phyloP scores from a whole-genome alignment of 2,888 invertebrate species.

The Lasioglossum zephyrum region DNA sequence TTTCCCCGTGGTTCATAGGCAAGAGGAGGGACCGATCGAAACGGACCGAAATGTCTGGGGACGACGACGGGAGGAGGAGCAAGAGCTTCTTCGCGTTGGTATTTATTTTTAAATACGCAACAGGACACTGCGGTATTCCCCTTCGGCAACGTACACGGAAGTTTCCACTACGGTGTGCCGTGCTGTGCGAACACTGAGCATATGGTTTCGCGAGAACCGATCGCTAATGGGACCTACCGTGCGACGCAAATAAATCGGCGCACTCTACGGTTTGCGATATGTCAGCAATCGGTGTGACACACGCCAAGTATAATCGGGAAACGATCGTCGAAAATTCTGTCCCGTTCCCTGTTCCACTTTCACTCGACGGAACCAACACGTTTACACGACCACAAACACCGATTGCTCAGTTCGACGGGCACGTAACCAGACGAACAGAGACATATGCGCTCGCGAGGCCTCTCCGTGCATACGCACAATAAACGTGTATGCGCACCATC shows the following conservation, averaged over 20 bases:
- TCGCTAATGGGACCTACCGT: neutral
- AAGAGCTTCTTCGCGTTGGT: conserved; percentile 58
- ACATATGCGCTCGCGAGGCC: neutral
- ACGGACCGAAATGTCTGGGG: neutral
- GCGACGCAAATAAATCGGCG: conserved; percentile 17
- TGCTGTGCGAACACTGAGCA: conserved; percentile 38
- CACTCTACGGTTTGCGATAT: conserved; percentile 3
- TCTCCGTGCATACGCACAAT: neutral
- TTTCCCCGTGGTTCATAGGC: neutral
- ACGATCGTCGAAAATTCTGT: conserved; percentile 1
- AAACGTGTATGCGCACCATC: neutral
- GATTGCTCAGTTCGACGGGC: conserved; percentile 15
- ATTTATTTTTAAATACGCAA: conserved; percentile 58
- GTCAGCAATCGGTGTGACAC: neutral
- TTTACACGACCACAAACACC: conserved; percentile 12
- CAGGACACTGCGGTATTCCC: conserved; percentile 24
- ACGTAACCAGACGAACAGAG: conserved; percentile 7
- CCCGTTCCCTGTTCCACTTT: conserved; percentile 41
- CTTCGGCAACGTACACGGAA: conserved; percentile 42
- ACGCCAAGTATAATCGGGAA: neutral
- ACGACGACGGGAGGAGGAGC: neutral
- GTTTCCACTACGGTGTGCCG: conserved; percentile 37
- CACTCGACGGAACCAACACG: conserved; percentile 24
- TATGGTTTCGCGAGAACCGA: conserved; percentile 50
- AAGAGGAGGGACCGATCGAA: neutral